phyloP scores from a whole-genome alignment of 2,113 vertebrate species.

The Herpetotheres cachinnans region DNA sequence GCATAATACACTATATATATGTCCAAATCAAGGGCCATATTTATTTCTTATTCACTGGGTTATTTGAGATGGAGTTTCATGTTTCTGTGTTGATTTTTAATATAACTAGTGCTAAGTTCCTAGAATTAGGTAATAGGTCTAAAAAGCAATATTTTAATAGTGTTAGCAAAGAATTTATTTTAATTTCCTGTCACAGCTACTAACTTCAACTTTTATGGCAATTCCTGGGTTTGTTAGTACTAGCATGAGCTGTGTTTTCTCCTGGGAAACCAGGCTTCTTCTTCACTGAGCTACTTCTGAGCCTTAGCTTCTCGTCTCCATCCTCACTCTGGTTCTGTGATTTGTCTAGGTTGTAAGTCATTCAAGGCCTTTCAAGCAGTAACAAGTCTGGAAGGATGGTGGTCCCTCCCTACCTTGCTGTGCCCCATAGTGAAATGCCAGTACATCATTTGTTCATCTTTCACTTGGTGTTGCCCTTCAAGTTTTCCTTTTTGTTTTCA shows the following conservation, averaged over 20 bases:
- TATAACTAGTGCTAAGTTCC: not conserved
- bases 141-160: not conserved
- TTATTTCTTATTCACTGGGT: not conserved
- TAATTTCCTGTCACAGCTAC: not conserved
- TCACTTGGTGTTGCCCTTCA: not conserved
- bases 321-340: not conserved
- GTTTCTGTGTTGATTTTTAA: not conserved
- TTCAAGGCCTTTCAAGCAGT: not conserved
- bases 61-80: not conserved
- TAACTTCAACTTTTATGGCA: not conserved
- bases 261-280: not conserved
- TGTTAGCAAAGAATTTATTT: not conserved
- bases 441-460: not conserved
- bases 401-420: not conserved
- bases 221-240: not conserved
- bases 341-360: not conserved
- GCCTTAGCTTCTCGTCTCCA: not conserved
- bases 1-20: not conserved
- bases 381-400: not conserved
- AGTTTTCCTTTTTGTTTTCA: not conserved
- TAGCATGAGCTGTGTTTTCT: not conserved
- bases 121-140: not conserved
- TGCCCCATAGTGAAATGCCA: not conserved
- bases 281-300: not conserved
- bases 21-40: not conserved